These are phyloP conservation scores for Pseudomugil gertrudae DNA, from an alignment of 2,797 vertebrate genomes.

Conservation along the genomic window DNA sequence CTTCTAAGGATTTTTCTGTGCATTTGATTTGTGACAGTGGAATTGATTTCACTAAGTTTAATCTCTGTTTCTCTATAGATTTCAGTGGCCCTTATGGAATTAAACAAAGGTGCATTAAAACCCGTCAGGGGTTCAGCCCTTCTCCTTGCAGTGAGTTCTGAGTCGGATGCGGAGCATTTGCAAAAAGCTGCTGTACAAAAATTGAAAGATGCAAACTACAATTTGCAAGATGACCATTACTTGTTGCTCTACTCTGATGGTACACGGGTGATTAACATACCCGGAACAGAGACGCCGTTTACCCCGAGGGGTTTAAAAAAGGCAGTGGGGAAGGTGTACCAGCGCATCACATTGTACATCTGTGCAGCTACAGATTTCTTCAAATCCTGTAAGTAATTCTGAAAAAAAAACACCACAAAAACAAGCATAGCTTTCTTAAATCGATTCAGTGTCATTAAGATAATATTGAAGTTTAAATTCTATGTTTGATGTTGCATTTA, in stretches of 20 bases:
- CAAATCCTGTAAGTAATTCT: background rate
- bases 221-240: background rate
- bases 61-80: background rate
- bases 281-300: conserved; percentile 2
- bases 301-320: background rate
- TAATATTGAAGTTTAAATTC: background rate
- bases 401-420: background rate
- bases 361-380: background rate
- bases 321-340: background rate
- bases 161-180: background rate
- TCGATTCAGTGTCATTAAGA: background rate
- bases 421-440: background rate
- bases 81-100: background rate
- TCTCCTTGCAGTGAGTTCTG: background rate
- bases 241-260: background rate
- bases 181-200: background rate
- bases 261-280: background rate
- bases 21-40: background rate
- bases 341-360: background rate
- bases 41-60: background rate
- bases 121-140: conserved; percentile 2
- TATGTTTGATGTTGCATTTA: background rate
- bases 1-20: background rate
- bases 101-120: background rate
- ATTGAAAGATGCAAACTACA: background rate